phyloP scores from a whole-genome alignment of 2,113 vertebrate species.

The Oncorhynchus keta region DNA sequence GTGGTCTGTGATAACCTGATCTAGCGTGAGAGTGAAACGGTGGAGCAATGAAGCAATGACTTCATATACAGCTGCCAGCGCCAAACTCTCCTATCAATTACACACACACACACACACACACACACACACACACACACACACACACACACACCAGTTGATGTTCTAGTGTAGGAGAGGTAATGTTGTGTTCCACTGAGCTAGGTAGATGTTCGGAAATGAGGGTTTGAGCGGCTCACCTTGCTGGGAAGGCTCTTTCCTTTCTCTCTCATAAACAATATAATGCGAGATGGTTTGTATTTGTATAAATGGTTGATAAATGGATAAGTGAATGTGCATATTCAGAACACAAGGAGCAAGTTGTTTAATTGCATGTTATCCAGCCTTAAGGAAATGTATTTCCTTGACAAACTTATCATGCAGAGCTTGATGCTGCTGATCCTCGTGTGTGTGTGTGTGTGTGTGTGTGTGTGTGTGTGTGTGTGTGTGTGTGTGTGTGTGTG shows the following conservation, averaged over 20 bases:
- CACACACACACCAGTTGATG: slow-evolving; percentile 3
- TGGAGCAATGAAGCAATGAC: neutral
- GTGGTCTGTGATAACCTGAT: neutral
- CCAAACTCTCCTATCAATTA: neutral
- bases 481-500: too few species aligned
- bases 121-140: slow-evolving; percentile 11
- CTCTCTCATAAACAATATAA: too few species aligned
- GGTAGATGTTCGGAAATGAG: too few species aligned
- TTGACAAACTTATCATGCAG: neutral
- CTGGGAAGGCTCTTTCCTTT: too few species aligned
- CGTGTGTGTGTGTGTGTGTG: too few species aligned
- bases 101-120: neutral
- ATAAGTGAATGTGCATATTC: too few species aligned
- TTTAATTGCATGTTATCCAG: slow-evolving; percentile 52
- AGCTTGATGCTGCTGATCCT: too few species aligned
- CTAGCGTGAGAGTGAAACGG: neutral
- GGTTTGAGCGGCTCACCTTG: too few species aligned
- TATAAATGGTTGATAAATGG: too few species aligned
- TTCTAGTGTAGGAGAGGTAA: too few species aligned
- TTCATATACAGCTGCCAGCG: neutral
- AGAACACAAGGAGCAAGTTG: neutral
- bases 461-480: too few species aligned
- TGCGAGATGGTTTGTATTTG: too few species aligned
- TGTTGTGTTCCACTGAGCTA: neutral
- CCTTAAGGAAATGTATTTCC: slow-evolving; percentile 38